phyloP scores from a whole-genome alignment of 2,113 vertebrate species.

The Dipodomys merriami region DNA sequence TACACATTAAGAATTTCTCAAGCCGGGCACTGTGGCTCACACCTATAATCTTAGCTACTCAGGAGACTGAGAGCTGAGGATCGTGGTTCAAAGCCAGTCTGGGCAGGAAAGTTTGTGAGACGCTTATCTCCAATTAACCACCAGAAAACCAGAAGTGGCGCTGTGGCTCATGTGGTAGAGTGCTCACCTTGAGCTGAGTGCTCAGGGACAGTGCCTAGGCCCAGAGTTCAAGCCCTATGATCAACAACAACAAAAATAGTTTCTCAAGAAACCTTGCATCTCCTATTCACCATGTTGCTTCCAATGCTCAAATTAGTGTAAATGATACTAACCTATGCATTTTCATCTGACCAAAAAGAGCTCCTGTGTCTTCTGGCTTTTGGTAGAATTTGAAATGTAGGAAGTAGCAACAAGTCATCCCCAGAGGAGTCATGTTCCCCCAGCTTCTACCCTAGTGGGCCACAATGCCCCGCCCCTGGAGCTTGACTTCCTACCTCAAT shows the following conservation, averaged over 20 bases:
- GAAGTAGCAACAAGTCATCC: background rate
- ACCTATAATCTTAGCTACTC: no score
- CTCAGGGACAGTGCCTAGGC: no score
- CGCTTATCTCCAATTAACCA: no score
- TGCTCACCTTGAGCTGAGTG: no score
- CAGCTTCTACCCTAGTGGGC: background rate
- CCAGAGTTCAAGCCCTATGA: no score
- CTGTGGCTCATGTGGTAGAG: no score
- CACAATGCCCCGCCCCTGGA: rapidly evolving
- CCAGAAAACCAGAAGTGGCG: no score
- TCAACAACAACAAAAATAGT: background rate
- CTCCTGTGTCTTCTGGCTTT: background rate
- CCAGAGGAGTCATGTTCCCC: background rate
- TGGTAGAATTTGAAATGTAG: background rate
- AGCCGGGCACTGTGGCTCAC: background rate
- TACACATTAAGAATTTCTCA: no score
- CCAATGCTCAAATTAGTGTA: background rate
- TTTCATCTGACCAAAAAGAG: background rate
- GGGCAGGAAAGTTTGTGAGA: no score
- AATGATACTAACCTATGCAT: background rate
- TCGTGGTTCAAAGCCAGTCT: no score
- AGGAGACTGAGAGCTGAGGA: no score
- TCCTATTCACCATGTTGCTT: background rate
- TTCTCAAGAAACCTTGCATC: background rate
- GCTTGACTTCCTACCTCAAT: background rate